Conservation (phyloP, 2,113 vertebrate species). For the Varanus komodoensis region DNA sequence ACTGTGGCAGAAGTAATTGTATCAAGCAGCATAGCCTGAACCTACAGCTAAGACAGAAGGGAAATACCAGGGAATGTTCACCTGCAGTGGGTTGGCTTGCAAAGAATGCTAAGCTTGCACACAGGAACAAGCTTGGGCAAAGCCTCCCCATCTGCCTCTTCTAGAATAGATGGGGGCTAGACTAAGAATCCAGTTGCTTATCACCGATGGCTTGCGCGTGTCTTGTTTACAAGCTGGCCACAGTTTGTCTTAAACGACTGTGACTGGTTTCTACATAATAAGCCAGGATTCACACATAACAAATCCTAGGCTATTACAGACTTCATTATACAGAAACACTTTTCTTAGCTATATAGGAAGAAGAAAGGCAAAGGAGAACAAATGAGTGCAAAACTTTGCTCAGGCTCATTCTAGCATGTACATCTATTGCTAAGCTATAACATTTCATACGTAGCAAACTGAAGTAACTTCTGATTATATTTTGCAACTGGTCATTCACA, state of each 20-base stretch:
- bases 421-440: background rate
- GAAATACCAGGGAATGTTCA: background rate
- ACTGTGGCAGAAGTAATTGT: background rate
- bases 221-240: too few species aligned
- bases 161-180: background rate
- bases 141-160: background rate
- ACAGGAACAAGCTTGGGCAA: background rate
- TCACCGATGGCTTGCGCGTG: background rate
- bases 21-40: too few species aligned
- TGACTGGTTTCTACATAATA: background rate
- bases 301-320: too few species aligned
- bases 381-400: too few species aligned
- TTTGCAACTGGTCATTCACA: too few species aligned
- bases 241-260: background rate
- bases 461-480: too few species aligned
- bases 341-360: background rate
- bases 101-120: background rate
- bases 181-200: background rate
- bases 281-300: background rate
- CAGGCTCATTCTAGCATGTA: background rate
- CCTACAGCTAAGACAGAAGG: background rate
- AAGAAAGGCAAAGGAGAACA: background rate
- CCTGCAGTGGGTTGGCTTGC: too few species aligned
- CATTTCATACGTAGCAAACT: background rate
- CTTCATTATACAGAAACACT: too few species aligned